phyloP scores from a whole-genome alignment of 2,888 invertebrate genomes.

The Bombylius discolor region DNA sequence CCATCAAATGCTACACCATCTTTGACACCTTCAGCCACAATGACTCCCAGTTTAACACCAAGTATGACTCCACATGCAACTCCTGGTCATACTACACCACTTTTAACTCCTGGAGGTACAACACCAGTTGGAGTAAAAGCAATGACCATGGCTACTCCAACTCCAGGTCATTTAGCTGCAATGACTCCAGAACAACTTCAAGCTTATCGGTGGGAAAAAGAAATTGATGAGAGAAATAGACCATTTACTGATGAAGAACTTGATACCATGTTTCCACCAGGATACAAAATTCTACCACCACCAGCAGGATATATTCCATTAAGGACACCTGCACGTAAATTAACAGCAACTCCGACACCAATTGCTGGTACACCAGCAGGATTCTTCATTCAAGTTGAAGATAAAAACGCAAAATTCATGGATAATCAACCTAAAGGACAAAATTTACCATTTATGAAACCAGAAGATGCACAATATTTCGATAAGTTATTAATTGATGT shows the following conservation, averaged over 20 bases:
- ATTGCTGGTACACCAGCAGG: constrained; percentile 84
- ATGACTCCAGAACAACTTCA: constrained; percentile 99
- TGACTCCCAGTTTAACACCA: constrained; percentile 57
- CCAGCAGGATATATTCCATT: constrained; percentile 94
- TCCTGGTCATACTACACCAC: constrained; percentile 52
- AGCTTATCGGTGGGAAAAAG: constrained; percentile 95
- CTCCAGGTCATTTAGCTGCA: constrained; percentile 86
- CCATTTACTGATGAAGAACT: constrained; percentile 95
- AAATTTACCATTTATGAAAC: constrained; percentile 97
- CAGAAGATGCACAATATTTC: constrained; percentile 99
- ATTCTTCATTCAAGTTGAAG: constrained; percentile 89
- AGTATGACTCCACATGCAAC: constrained; percentile 63
- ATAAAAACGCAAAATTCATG: constrained; percentile 70
- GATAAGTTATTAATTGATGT: constrained; percentile 96
- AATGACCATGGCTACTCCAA: constrained; percentile 97
- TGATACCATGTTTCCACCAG: constrained; percentile 94
- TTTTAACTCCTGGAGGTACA: constrained; percentile 69
- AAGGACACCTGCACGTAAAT: constrained; percentile 91
- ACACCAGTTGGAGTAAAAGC: constrained; percentile 89
- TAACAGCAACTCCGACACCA: constrained; percentile 97
- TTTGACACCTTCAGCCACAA: constrained; percentile 48
- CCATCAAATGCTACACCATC: constrained; percentile 68
- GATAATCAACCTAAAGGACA: constrained; percentile 94
- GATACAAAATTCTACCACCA: constrained; percentile 92
- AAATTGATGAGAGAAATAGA: constrained; percentile 95